Evolutionary conservation across 2,888 invertebrate genomes (phyloP).

Genomic region (Xylocampa areola): DNA sequence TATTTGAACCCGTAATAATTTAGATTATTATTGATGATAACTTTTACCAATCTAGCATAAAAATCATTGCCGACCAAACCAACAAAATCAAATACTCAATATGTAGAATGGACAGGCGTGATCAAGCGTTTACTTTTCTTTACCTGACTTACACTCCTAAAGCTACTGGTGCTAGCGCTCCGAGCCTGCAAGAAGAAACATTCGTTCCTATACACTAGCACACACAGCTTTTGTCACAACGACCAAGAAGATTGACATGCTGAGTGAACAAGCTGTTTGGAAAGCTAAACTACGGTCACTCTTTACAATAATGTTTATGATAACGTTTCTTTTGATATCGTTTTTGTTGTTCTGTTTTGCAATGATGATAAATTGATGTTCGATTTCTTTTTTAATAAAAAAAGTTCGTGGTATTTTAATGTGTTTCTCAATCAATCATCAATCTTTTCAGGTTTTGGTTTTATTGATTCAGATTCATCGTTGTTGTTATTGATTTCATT

Average conservation of each 20-base stretch:
- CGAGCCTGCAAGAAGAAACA: constrained; percentile 94
- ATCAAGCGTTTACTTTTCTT: constrained; percentile 77
- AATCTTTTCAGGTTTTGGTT: constrained; percentile 34
- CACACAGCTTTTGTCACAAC: constrained; percentile 76
- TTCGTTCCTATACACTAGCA: constrained; percentile 88
- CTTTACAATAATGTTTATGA: constrained; percentile 5
- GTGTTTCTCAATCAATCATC: constrained; percentile 46
- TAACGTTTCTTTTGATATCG: constrained; percentile 15
- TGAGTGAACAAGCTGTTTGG: constrained; percentile 61
- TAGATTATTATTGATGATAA: too few relatives aligned
- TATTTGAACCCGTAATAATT: too few relatives aligned
- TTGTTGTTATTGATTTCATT: too few relatives aligned
- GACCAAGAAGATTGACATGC: constrained; percentile 87
- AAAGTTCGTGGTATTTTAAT: constrained; percentile 30
- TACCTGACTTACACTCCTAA: constrained; percentile 97
- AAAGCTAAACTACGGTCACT: constrained; percentile 62
- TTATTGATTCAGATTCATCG: constrained; percentile 17
- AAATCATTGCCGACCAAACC: constrained; percentile 78
- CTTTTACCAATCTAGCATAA: constrained; percentile 38
- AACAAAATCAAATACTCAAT: constrained; percentile 71
- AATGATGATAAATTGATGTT: constrained; percentile 50
- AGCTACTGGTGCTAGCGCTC: constrained; percentile 97
- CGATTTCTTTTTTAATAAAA: constrained; percentile 23
- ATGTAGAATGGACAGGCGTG: constrained; percentile 78
- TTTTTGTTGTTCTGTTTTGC: constrained; percentile 26